Conservation (phyloP, 1,140 invertebrate genomes). For the Paraescarpia echinospica region DNA sequence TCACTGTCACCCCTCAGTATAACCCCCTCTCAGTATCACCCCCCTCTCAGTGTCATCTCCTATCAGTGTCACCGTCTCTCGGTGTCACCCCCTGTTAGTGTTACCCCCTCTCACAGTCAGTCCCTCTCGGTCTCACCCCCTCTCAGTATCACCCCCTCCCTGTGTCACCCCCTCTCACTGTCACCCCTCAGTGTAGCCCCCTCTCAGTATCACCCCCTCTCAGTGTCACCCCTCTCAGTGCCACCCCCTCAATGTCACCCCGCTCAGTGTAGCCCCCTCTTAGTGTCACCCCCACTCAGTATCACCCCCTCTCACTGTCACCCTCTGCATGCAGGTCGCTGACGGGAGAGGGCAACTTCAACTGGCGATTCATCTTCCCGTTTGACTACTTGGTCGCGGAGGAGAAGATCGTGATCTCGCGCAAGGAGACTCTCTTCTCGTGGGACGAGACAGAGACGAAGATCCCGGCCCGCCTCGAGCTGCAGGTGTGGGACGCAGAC, state of each 20-base stretch:
- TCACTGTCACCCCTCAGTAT: too few relatives aligned
- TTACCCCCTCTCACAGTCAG: too few relatives aligned
- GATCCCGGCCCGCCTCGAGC: slow-evolving; percentile 80
- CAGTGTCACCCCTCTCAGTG: too few relatives aligned
- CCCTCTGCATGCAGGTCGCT: slow-evolving; percentile 63
- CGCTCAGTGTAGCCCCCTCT: too few relatives aligned
- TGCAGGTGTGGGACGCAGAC: slow-evolving; percentile 84
- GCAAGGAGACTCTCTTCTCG: slow-evolving; percentile 89
- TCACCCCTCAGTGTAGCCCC: too few relatives aligned
- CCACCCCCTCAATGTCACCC: too few relatives aligned
- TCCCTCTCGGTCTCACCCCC: too few relatives aligned
- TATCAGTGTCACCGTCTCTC: background rate
- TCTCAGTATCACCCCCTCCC: too few relatives aligned
- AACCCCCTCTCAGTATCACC: too few relatives aligned
- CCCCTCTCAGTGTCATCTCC: too few relatives aligned
- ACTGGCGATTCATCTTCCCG: slow-evolving; percentile 88
- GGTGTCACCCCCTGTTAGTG: background rate
- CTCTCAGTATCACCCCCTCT: background rate
- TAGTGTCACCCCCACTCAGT: too few relatives aligned
- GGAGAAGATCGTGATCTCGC: slow-evolving; percentile 84
- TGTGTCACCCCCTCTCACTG: too few relatives aligned
- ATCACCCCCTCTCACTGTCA: background rate
- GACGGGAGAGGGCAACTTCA: slow-evolving; percentile 90
- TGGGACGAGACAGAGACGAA: slow-evolving; percentile 84
- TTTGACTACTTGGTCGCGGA: slow-evolving; percentile 90